Percentiles rank a stretch among this genome's conserved stretches.
phyloP scores from a whole-genome alignment of 2,888 invertebrate genomes.

The Cantharis rustica region DNA sequence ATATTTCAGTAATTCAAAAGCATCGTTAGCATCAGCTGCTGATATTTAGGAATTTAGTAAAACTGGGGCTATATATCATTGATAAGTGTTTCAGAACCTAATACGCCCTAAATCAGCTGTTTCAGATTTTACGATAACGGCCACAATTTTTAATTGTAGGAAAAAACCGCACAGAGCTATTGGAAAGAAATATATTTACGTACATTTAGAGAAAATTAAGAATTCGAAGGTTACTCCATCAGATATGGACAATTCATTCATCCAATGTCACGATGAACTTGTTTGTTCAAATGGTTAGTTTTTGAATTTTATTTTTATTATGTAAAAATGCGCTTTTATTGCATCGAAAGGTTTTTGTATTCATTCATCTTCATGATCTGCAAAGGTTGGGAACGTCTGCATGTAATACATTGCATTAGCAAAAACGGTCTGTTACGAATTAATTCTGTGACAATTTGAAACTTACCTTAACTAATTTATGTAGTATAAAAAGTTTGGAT shows the following conservation, averaged over 20 bases:
- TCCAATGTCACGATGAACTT: too few species aligned
- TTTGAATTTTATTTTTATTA: too few species aligned
- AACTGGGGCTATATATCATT: background rate
- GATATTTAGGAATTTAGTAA: background rate
- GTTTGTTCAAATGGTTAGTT: too few species aligned
- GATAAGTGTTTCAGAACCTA: background rate
- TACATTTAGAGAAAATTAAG: too few species aligned
- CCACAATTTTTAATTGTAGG: background rate
- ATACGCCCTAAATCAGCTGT: background rate
- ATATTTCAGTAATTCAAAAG: background rate
- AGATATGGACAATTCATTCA: too few species aligned
- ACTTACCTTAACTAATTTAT: background rate
- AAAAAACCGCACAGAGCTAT: too few species aligned
- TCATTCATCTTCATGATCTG: background rate
- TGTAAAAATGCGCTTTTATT: background rate
- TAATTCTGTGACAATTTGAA: background rate
- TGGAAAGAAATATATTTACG: too few species aligned
- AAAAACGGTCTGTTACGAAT: background rate
- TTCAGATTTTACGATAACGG: background rate
- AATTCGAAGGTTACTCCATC: too few species aligned
- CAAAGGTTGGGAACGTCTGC: background rate
- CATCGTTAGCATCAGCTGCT: background rate
- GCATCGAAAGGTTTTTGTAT: background rate
- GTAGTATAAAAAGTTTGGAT: background rate
- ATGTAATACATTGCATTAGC: background rate